Conservation (phyloP, 2,113 vertebrate genomes). For the Lagopus leucura region DNA sequence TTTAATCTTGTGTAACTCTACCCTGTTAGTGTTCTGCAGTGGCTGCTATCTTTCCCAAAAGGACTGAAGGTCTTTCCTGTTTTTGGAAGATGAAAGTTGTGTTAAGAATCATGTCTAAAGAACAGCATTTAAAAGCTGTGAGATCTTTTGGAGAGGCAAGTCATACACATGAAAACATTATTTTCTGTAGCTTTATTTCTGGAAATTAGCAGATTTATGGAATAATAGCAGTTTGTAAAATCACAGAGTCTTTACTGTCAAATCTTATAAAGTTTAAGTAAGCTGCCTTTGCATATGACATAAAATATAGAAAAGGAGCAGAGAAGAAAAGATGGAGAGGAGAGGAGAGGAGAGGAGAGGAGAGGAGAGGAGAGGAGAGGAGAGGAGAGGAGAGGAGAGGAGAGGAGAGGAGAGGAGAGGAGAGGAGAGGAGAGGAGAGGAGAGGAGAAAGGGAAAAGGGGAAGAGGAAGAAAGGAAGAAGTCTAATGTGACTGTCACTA, state of each 20-base stretch:
- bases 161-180: background rate
- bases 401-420: too few relatives aligned
- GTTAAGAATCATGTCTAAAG: background rate
- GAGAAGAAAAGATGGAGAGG: too few relatives aligned
- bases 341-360: too few relatives aligned
- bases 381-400: too few relatives aligned
- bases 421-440: too few relatives aligned
- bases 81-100: rapidly evolving
- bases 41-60: background rate
- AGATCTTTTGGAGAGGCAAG: background rate
- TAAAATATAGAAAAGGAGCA: background rate
- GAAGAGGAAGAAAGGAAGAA: background rate
- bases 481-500: background rate
- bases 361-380: too few relatives aligned
- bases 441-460: too few relatives aligned
- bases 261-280: background rate
- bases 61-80: background rate
- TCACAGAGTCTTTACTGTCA: background rate
- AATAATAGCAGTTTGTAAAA: background rate
- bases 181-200: background rate
- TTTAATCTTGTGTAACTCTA: background rate
- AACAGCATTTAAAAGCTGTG: background rate
- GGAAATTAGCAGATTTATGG: background rate
- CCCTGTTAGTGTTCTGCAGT: background rate
- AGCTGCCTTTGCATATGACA: background rate